Evolutionary conservation across 2,888 invertebrate genomes (phyloP), one percentile per base, ranked within the genome.

Genomic region (Heliconius erato): DNA sequence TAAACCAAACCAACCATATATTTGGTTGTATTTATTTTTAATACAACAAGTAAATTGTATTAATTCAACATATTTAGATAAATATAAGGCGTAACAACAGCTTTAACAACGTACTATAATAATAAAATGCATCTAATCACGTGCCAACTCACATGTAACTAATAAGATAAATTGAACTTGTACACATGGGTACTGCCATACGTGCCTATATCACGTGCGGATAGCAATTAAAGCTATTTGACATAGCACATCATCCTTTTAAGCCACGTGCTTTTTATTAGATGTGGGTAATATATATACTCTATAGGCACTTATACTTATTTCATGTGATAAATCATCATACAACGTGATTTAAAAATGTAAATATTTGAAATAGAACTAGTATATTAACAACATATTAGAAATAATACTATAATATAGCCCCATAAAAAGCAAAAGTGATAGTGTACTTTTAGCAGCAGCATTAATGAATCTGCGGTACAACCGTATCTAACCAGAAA

Each of bases 201-300:
- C 92, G 91, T 92, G 93, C 86, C 81, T 83, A 71, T 32, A 85
- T 88, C 92, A 93, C 93, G 94, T 94, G 93, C 86, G 86, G 85
- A 89, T 89, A 90, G 86, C 88, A 92, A 92, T 93, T 92, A 94
- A 91, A 90, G 84, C 86, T 89, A 90, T 91, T 88, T 90, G 90
- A 92, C 90, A 87, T 87, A 87, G 88, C 86, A 91, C 89, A 93
- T 93, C 89, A 93, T 93, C 91, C 92, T 91, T 89, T 87, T 88
- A 79, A 83, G 84, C 86, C 91, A 93, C 91, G 93, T 93, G 92
- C 86, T 85, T 40, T 49, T 74, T 35, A 67, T 81, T 32, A 78
- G 2, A 35, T 14, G 7, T 35, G 11, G 40, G 40, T 11, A 40
- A 11, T 40, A 40, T 11, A 40, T 40, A 40, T 35, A 40, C 40